Conservation (phyloP, 2,113 vertebrate genomes). For the Poeciliopsis retropinna region DNA sequence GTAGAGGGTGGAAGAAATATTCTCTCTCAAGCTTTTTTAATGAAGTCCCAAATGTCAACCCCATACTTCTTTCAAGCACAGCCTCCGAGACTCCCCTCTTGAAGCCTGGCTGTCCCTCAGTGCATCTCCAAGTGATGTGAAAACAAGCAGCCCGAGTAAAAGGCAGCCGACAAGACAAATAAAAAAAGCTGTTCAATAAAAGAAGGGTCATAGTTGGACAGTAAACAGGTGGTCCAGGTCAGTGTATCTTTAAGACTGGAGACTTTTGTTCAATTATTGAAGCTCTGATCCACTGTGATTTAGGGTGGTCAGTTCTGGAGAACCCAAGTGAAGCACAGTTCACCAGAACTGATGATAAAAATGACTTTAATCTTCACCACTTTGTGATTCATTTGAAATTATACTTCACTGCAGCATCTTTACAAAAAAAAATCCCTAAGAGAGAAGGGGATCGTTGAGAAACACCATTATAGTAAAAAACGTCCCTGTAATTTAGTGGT, state of each 20-base stretch:
- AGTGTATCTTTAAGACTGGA: slow-evolving; percentile 27
- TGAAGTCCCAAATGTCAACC: slow-evolving; percentile 80
- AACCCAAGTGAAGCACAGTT: slow-evolving; percentile 35
- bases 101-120: slow-evolving; percentile 60
- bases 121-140: slow-evolving; percentile 52
- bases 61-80: slow-evolving; percentile 64
- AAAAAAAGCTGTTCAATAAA: background rate
- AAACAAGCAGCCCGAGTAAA: slow-evolving; percentile 56
- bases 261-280: slow-evolving; percentile 13
- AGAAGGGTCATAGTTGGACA: slow-evolving; percentile 16
- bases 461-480: slow-evolving; percentile 53
- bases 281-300: slow-evolving; percentile 17
- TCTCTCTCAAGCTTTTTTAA: slow-evolving; percentile 77
- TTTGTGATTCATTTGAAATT: slow-evolving; percentile 52
- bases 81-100: slow-evolving; percentile 54
- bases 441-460: slow-evolving; percentile 40
- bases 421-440: slow-evolving; percentile 31
- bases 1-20: slow-evolving; percentile 72
- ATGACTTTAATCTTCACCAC: slow-evolving; percentile 46
- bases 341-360: slow-evolving; percentile 16
- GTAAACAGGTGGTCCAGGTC: slow-evolving; percentile 53
- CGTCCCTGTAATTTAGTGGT: slow-evolving; percentile 60
- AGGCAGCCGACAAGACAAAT: slow-evolving; percentile 31
- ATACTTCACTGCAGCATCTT: slow-evolving; percentile 31
- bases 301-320: background rate